Conservation (phyloP, 2,113 vertebrate genomes). For the Pomatostomus ruficeps region DNA sequence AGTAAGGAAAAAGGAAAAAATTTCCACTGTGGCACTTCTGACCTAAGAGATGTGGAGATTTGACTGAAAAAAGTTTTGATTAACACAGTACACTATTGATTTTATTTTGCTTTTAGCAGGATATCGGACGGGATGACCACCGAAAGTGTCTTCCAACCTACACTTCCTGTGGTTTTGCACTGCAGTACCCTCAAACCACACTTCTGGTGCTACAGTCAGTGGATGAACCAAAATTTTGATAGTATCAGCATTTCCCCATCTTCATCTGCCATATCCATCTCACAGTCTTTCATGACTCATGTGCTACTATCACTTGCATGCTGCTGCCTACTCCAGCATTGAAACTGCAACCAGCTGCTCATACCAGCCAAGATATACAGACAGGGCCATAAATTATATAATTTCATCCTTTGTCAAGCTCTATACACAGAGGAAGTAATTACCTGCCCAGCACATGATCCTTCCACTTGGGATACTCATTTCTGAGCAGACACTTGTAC, state of each 20-base stretch:
- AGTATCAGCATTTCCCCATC: neutral
- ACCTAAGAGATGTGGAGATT: neutral
- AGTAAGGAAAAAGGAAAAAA: neutral
- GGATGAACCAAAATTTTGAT: neutral
- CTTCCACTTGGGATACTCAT: neutral
- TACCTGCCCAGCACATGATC: rapidly evolving
- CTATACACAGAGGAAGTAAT: neutral
- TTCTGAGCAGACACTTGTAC: neutral
- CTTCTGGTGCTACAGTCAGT: neutral
- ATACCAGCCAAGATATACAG: neutral
- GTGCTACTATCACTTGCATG: neutral
- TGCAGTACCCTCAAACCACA: neutral
- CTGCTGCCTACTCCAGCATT: neutral
- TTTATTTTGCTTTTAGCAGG: neutral
- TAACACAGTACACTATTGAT: rapidly evolving
- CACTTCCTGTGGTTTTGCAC: neutral
- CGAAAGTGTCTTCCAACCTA: neutral
- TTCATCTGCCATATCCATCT: neutral
- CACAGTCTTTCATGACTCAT: neutral
- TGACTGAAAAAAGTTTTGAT: neutral
- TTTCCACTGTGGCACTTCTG: neutral
- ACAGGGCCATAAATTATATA: neutral
- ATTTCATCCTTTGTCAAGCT: neutral
- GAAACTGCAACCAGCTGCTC: neutral
- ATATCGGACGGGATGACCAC: neutral